A percentile compares a stretch with the other conserved stretches of the same genome.
phyloP scores from a whole-genome alignment of 2,888 invertebrate genomes.

The Melanostoma scalare region DNA sequence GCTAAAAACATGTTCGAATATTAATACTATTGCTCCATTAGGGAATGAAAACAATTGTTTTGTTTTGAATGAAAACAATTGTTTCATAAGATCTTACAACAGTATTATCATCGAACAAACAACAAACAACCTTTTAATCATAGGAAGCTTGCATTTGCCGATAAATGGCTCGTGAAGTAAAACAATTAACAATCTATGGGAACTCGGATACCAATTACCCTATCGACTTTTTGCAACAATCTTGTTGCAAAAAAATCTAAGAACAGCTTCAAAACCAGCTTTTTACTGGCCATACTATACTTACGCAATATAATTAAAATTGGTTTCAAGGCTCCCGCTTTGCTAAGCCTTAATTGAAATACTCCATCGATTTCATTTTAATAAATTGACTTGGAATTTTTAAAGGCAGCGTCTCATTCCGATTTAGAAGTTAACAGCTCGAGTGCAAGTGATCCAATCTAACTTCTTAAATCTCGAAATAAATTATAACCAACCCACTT shows the following conservation, averaged over 20 bases:
- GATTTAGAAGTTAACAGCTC: neutral
- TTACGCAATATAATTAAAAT: slow-evolving; percentile 18
- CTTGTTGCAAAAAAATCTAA: slow-evolving; percentile 17
- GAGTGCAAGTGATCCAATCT: slow-evolving; percentile 7
- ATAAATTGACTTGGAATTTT: slow-evolving; percentile 21
- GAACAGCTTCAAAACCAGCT: slow-evolving; percentile 5
- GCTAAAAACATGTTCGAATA: too few relatives aligned
- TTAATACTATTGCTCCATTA: too few relatives aligned
- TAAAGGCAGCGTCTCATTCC: neutral
- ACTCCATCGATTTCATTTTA: slow-evolving; percentile 7
- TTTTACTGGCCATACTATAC: neutral
- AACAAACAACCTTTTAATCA: too few relatives aligned
- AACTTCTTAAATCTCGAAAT: neutral
- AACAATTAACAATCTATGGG: slow-evolving; percentile 18
- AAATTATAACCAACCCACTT: slow-evolving; percentile 4
- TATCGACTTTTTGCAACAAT: slow-evolving; percentile 18
- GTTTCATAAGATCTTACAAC: too few relatives aligned
- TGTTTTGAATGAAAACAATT: too few relatives aligned
- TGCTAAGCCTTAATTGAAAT: slow-evolving; percentile 17
- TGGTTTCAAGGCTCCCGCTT: slow-evolving; percentile 22
- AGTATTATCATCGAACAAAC: too few relatives aligned
- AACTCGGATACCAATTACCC: slow-evolving; percentile 10
- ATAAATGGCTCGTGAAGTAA: slow-evolving; percentile 28
- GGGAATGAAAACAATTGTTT: too few relatives aligned
- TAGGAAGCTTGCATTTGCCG: slow-evolving; percentile 5